Evolutionary conservation across 2,113 vertebrate species (phyloP), one percentile per base, ranked within the genome.

Genomic region (Hydrolagus affinis): DNA sequence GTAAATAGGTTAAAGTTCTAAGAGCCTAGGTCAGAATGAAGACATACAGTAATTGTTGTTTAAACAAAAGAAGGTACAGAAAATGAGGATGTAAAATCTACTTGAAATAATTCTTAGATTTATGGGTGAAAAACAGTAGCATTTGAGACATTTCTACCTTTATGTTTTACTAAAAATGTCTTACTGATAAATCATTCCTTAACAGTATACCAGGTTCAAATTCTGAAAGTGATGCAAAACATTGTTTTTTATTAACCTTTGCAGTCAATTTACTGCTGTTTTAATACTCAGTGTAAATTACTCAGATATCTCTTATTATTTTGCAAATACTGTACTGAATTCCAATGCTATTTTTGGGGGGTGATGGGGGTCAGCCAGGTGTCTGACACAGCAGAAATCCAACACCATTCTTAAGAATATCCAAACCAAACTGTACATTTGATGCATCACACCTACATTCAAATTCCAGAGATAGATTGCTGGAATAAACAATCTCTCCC

Each of bases 101-200:
- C 25, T 30, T 21, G 32, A 75, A 75, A 15, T 3, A 75, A 21
- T 75, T 56, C 32, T 21, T 19, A 75, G 9, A 75, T 19, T 44
- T 44, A 21, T 8, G 17, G 32, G 21, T 75, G 32, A 75, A 75
- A 56, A 75, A 75, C 73, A 32, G 19, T 44, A 75, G 73, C 21
- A 56, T 56, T 75, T 32, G 73, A 75, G 73, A 56, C 17, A 75
- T 56, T 75, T 75, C 30, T 75, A 56, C 73, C 32, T 44, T 75
- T 19, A 44, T 75, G 9, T 7, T 56, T 44, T 21, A 69, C 44
- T 44, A 10, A 56, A 32, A 75, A 75, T 15, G 30, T 9, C 19
- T 10, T 10, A 75, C 21, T 56, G 17, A 56, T 44, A 8, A 56
- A 75, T 56, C 1, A 3, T 56, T 44, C 56, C 8, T 30, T 44